Base-by-base conservation (phyloP, 2,888 invertebrate species). In the Horisme vitalbata region DNA sequence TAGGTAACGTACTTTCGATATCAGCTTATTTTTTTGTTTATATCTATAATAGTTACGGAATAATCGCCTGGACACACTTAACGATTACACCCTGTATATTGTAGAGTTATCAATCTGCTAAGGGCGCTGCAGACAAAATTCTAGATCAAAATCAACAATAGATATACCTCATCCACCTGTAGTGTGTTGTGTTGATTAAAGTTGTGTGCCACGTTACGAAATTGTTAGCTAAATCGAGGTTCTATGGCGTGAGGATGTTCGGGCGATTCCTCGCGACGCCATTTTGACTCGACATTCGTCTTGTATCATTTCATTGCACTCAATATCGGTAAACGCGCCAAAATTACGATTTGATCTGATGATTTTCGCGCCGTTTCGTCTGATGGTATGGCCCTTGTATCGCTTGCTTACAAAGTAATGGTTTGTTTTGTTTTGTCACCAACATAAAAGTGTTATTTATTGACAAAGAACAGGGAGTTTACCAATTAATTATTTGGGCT, bases 151-250 rank as follows among this genome's bases (percentile, higher is more conserved):
- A n/a, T n/a, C n/a, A n/a, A n/a, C n/a, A n/a, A n/a, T n/a, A 26
- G 11, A 26, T 3, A 26, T 9, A 11, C 50, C 45, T 20, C 13
- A 35, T 33, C 15, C 39, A 30, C 6, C n/a, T n/a, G n/a, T n/a
- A 7, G 9, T 7, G 27, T 33, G 31, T 1, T 8, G 12, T 31
- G 43, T 36, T 41, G 27, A 37, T 46, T 45, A 55, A 52, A 57
- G 54, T 63, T 55, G 58, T 57, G 55, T 57, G 63, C 64, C 55
- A 59, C 65, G 72, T 55, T 64, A 64, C 60, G 63, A 76, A 73
- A 79, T 74, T 70, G 73, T 71, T 58, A 61, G 68, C 68, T 71
- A 72, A 74, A 68, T 63, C 66, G 64, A 60, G 68, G 67, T 63
- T 70, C 61, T 48, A 53, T 59, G 55, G 63, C 54, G 60, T 37